Evolutionary conservation across 2,797 vertebrate genomes (phyloP), one percentile per base, ranked within the genome.

Genomic region (Neosilurus hyrtlii): DNA sequence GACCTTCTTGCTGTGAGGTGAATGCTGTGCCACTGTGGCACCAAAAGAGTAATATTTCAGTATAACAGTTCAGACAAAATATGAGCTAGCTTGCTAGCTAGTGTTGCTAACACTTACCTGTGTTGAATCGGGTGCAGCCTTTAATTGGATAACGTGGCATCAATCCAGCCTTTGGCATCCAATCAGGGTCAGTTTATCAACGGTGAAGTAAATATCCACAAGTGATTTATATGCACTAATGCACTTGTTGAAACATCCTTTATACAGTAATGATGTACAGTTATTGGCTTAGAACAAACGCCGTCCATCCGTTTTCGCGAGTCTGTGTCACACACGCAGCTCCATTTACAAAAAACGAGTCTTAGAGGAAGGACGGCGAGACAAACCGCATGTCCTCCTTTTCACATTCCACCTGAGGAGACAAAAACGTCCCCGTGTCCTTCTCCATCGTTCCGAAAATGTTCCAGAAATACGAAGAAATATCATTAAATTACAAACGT

Each of bases 241-340:
- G 94, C 93, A 93, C 92, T 94, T 94, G 91, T 90, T 91, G 90
- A 93, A 90, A 93, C 91, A 92, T 93, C 91, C 90, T 91, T 62
- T 77, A 65, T 89, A 92, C 91, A 88, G 91, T 92, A 88, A 82
- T 88, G 86, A 88, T 88, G 59, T 74, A 83, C 70, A 82, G 72
- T 82, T 66, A 35, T 30, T 30, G 43, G 43, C 18, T 26, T 18
- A 30, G 49, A n/a, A 65, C 37, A 10, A 65, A 37, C 56, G 8
- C 51, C 11, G 54, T 59, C 20, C 49, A 56, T 54, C 24, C 3
- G 73, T 43, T 24, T 62, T 5, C 20, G 11, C 72, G 10, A 61
- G 30, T 61, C 26, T 1, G 49, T 18, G 35, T 68, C 68, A 52
- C 24, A 62, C 22, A 3, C 26, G 59, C n/a, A 15, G 35, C 22